These are phyloP conservation scores for Burhinus oedicnemus DNA, from an alignment of 2,113 vertebrate genomes.

Conservation along the genomic window DNA sequence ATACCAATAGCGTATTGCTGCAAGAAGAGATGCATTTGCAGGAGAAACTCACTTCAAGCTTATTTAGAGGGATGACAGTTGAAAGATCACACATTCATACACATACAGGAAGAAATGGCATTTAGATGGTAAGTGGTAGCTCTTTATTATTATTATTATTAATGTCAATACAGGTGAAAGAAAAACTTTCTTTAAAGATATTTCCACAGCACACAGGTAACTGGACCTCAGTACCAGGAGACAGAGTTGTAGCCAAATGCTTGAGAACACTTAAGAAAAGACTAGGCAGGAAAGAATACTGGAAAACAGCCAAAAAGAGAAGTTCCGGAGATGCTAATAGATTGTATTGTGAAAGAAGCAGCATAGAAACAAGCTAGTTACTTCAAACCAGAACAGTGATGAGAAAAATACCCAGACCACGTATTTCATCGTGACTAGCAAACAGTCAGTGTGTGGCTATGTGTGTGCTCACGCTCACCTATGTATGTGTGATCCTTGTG, in stretches of 20 bases:
- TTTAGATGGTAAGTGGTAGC: background rate
- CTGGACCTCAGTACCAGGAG: background rate
- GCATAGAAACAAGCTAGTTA: fast-evolving
- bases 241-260: background rate
- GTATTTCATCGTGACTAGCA: background rate
- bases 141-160: background rate
- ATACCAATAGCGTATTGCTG: background rate
- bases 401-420: background rate
- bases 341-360: background rate
- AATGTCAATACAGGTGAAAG: background rate
- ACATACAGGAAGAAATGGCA: background rate
- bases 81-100: background rate
- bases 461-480: background rate
- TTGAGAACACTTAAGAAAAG: background rate
- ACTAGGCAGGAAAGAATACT: background rate
- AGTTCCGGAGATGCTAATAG: no score
- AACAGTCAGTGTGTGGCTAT: background rate
- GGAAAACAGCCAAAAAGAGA: background rate
- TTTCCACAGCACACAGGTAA: background rate
- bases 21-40: background rate
- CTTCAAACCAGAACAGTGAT: background rate
- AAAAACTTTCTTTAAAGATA: background rate
- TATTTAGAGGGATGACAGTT: background rate
- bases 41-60: background rate
- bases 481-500: fast-evolving